Evolutionary conservation across 2,888 invertebrate genomes (phyloP).

Genomic region (Dorcus hopei): DNA sequence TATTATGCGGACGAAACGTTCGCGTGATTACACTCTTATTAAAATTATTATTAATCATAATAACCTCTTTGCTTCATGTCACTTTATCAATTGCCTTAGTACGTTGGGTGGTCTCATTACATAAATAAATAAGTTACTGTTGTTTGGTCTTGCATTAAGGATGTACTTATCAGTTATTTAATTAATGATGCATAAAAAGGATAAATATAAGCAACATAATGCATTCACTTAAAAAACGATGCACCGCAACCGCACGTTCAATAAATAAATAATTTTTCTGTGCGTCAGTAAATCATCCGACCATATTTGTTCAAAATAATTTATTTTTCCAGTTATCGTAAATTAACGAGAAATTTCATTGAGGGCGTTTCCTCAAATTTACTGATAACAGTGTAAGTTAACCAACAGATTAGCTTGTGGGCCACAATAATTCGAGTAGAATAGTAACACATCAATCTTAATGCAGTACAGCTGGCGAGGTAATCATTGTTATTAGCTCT

Average conservation of each 20-base stretch:
- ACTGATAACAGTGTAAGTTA: constrained; percentile 18
- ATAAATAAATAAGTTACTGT: constrained; percentile 4
- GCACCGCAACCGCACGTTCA: neutral
- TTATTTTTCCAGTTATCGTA: too few species aligned
- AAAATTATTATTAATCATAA: too few species aligned
- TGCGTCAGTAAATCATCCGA: too few species aligned
- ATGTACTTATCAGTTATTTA: constrained; percentile 15
- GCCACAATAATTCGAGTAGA: constrained; percentile 29
- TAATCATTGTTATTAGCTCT: constrained; percentile 31
- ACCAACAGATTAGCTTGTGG: constrained; percentile 26
- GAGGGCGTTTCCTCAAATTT: neutral
- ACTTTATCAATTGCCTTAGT: too few species aligned
- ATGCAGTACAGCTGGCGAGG: constrained; percentile 26
- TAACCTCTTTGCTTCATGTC: too few species aligned
- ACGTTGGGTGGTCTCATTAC: neutral
- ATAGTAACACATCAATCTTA: constrained; percentile 32
- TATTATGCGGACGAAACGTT: too few species aligned
- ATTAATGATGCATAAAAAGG: constrained; percentile 12
- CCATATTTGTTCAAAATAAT: too few species aligned
- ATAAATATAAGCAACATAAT: constrained; percentile 1
- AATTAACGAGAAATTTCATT: too few species aligned
- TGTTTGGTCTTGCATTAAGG: constrained; percentile 2
- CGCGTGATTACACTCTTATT: too few species aligned
- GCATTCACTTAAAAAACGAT: constrained; percentile 6
- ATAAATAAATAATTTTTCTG: too few species aligned